Percentiles rank a stretch among this genome's conserved stretches.
phyloP scores from a whole-genome alignment of 1,140 invertebrate species.

The Phocides pigmalion region DNA sequence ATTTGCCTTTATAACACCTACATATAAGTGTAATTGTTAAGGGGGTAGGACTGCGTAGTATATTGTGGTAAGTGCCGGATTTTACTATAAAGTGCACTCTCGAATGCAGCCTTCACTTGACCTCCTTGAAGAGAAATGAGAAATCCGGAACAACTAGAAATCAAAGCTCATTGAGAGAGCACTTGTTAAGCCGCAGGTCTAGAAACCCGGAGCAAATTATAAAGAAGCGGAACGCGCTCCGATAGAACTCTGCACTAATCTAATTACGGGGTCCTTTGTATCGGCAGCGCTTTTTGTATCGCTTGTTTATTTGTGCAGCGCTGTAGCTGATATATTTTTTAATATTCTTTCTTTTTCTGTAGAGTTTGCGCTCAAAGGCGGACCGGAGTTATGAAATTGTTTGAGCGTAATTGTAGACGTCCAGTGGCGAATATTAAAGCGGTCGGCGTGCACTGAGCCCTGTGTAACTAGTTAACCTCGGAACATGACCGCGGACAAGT shows the following conservation, averaged over 20 bases:
- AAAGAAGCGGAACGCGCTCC: conserved; percentile 19
- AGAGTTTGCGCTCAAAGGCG: conserved; percentile 73
- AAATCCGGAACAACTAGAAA: conserved; percentile 17
- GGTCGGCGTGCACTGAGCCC: conserved; percentile 55
- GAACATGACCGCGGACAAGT: conserved; percentile 46
- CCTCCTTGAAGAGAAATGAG: conserved; percentile 19
- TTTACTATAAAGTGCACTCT: conserved; percentile 1
- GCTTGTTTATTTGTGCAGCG: conserved; percentile 57
- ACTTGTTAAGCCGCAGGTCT: conserved; percentile 29
- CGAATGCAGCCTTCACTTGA: conserved; percentile 4
- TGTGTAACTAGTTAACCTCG: conserved; percentile 73
- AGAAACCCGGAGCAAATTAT: conserved; percentile 26
- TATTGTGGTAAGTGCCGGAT: not conserved
- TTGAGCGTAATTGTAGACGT: conserved; percentile 78
- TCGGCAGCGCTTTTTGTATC: conserved; percentile 46
- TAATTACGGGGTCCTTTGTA: conserved; percentile 73
- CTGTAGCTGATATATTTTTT: conserved; percentile 64
- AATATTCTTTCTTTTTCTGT: conserved; percentile 59
- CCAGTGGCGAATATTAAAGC: conserved; percentile 79
- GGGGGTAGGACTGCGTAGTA: too few species aligned
- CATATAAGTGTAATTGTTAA: too few species aligned
- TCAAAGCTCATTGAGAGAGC: conserved; percentile 25
- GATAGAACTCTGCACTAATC: conserved; percentile 50
- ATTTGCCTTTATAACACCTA: too few species aligned
- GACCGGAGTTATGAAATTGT: conserved; percentile 77